Evolutionary conservation across 2,888 invertebrate genomes (phyloP).

Genomic region (Agonum fuliginosum): DNA sequence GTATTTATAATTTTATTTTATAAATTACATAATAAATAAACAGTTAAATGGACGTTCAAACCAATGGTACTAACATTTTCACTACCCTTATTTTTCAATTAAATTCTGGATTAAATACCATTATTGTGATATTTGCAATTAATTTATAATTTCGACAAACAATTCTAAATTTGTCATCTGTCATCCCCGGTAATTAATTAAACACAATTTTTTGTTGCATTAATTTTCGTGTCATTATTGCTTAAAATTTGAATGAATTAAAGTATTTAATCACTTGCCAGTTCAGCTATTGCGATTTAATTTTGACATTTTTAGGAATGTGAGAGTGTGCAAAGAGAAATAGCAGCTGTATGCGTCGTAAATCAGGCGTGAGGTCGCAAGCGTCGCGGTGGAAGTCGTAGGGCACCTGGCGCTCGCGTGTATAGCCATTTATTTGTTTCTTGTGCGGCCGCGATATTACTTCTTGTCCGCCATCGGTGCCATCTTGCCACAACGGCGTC

Average conservation of each 20-base stretch:
- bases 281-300: background rate
- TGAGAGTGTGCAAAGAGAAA: background rate
- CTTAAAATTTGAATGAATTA: too few relatives aligned
- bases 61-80: too few relatives aligned
- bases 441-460: constrained; percentile 66
- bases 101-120: too few relatives aligned
- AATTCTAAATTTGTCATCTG: background rate
- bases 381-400: constrained; percentile 51
- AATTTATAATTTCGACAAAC: constrained; percentile 1
- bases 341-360: constrained; percentile 51
- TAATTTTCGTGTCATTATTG: background rate
- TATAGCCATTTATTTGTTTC: constrained; percentile 66
- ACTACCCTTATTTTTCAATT: too few relatives aligned
- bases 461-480: constrained; percentile 63
- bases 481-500: constrained; percentile 60
- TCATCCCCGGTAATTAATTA: background rate
- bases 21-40: too few relatives aligned
- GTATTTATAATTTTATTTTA: too few relatives aligned
- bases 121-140: too few relatives aligned
- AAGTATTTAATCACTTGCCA: too few relatives aligned
- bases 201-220: background rate
- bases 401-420: constrained; percentile 61
- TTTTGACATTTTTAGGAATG: background rate
- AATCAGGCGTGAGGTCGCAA: constrained; percentile 58
- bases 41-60: too few relatives aligned